Percentiles rank a stretch among this genome's conserved stretches.
Evolutionary conservation across 2,113 vertebrate species (phyloP).

Genomic region (Atlantisia rogersi): DNA sequence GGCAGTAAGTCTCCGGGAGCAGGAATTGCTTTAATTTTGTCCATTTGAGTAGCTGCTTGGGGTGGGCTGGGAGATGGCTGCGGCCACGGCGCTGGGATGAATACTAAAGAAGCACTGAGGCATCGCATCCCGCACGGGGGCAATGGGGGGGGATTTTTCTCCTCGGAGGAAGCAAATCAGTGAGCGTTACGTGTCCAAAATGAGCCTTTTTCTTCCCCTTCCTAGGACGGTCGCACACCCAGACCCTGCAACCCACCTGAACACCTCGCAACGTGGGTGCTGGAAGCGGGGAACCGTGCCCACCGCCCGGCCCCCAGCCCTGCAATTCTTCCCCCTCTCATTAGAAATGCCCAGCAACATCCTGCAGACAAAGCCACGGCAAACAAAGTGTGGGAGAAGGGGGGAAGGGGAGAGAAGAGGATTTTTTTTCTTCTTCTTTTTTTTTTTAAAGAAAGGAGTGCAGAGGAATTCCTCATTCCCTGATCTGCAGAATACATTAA

Average conservation of each 20-base stretch:
- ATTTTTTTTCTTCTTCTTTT: background rate
- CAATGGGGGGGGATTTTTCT: background rate
- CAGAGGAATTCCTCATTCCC: slow-evolving; percentile 83
- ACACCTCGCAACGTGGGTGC: slow-evolving; percentile 27
- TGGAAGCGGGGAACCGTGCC: background rate
- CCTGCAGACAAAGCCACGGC: slow-evolving; percentile 76
- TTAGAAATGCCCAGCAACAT: slow-evolving; percentile 82
- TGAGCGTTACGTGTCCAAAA: background rate
- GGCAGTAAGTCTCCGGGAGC: slow-evolving; percentile 63
- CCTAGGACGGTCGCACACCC: background rate
- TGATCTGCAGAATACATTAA: slow-evolving; percentile 91
- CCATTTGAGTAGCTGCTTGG: slow-evolving; percentile 67
- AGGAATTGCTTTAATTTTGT: slow-evolving; percentile 62
- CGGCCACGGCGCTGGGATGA: slow-evolving; percentile 52
- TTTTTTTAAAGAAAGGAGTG: slow-evolving; percentile 62
- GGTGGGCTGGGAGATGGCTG: slow-evolving; percentile 63
- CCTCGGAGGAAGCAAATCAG: slow-evolving; percentile 4
- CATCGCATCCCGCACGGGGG: slow-evolving; percentile 24
- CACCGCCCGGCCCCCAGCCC: background rate
- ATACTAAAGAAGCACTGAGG: slow-evolving; percentile 48
- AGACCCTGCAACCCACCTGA: slow-evolving; percentile 53
- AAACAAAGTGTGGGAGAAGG: slow-evolving; percentile 77
- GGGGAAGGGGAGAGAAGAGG: slow-evolving; percentile 56
- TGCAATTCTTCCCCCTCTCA: slow-evolving; percentile 73
- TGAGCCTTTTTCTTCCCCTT: background rate